Evolutionary conservation across 2,888 invertebrate genomes (phyloP), one percentile per base, ranked within the genome.

Genomic region (Pteria penguin): DNA sequence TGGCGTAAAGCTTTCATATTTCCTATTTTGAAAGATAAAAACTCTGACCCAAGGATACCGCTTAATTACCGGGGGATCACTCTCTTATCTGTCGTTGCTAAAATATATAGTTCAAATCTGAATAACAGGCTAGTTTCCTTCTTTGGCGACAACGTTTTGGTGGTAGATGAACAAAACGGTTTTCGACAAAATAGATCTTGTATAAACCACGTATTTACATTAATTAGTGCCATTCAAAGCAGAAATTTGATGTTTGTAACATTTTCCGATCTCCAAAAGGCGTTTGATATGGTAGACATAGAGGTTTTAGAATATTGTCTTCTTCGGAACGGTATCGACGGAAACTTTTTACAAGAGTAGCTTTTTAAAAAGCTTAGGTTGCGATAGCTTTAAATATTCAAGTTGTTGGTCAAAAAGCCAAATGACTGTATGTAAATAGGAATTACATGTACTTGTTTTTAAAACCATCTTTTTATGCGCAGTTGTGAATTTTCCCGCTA

Each of bases 191-290:
- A 45, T 18, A 60, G 24, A 14, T 27, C 60, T 27, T 69, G 69
- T 18, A 14, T 60, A 31, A 54, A 71, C 54, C 62, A 71, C 45
- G 62, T 71, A 8, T 33, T 71, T 52, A 18, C 31, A 24, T 31
- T 62, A n/a, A 71, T 62, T 31, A 52, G 52, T 22, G 3, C 58
- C 52, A 29, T 52, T 24, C 61, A 71, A 22, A 60, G 52, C 29
- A 32, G 66, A 22, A 75, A 70, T n/a, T 67, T 55, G 26, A 72
- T 62, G 8, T 67, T 72, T 33, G 58, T 52, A 11, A 62, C 67
- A 2, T 67, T 72, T 36, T 54, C 62, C 14, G 76, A 76, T 62
- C 26, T 76, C 4, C 32, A 67, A 66, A 66, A 72, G 63, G 71
- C 66, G 32, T 75, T 75, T 52, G 71, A 75, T 24, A 27, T 24